phyloP scores from a whole-genome alignment of 92 coral and sea anemone genomes.

The Epizoanthus scotinus region DNA sequence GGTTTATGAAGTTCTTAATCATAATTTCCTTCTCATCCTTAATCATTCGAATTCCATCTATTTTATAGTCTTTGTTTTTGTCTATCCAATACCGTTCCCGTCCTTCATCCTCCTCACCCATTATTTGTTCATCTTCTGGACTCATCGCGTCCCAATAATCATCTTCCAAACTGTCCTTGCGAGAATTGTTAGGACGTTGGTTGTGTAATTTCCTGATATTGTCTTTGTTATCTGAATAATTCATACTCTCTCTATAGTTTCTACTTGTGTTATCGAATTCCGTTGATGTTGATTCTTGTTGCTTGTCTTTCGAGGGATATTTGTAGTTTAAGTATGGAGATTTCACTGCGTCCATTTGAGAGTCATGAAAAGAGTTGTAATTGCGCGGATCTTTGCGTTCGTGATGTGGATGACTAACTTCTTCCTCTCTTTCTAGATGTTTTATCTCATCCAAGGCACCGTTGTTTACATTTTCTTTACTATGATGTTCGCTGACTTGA shows the following conservation, averaged over 20 bases:
- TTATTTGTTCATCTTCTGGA: constrained; percentile 28
- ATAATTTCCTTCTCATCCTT: neutral
- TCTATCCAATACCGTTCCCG: neutral
- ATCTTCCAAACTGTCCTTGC: neutral
- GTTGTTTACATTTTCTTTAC: neutral
- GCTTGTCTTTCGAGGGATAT: neutral
- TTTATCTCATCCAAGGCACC: neutral
- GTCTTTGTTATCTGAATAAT: neutral
- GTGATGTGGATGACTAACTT: neutral
- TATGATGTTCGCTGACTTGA: neutral
- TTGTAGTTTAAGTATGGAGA: neutral
- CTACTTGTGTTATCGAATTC: neutral
- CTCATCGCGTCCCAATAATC: neutral
- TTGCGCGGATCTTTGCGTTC: neutral
- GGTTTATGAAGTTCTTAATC: neutral
- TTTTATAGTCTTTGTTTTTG: neutral
- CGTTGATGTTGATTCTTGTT: neutral
- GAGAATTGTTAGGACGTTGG: neutral
- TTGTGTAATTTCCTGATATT: neutral
- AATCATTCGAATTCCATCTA: neutral
- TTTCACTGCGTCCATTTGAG: neutral
- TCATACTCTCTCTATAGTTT: neutral
- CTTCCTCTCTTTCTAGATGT: neutral
- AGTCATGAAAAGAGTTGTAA: neutral
- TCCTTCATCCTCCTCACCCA: constrained; percentile 27